Base-by-base conservation (phyloP, 2,113 vertebrate species). In the Gymnogyps californianus region DNA sequence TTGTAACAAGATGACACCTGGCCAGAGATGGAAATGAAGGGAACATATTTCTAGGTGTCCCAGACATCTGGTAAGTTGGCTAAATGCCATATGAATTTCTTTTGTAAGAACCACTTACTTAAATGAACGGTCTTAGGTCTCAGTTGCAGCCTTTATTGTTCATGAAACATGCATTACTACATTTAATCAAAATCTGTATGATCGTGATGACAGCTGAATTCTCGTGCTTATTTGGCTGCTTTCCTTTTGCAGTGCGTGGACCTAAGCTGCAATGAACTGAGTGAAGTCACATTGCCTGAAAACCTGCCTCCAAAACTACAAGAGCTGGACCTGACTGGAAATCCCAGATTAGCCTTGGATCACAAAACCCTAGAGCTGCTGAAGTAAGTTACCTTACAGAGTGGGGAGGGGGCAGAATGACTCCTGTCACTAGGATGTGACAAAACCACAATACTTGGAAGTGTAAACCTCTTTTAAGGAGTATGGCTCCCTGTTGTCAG, bases 281-380 rank as follows among this genome's bases (percentile, higher is more conserved):
- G 97, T 12, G 99, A 99, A 98, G 98, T 99, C 97, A 98, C 98
- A 1, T 96, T 99, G 65, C 99, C 99, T 11, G 99, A 99, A 98
- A 99, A 99, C 96, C 98, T 99, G 96, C 99, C 99, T 86, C 99
- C 99, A 5, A 99, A 99, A 96, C 98, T 99, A 22, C 99, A 99
- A 94, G 99, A 99, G 96, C 98, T 99, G 91, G 99, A 99, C 97
- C 98, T 99, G 93, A 99, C 99, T 28, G 99, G 99, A 96, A 99
- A 99, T 96, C 98, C 99, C 40, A 98, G 99, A 38, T 98, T 99
- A 52, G 98, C 97, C 92, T 98, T 99, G 88, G 99, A 99, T 96
- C 99, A 99, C 98, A 99, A 99, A 97, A 99, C 99, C 59, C 97
- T 99, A 8, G 99, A 99, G 94, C 98, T 99, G 95, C 99, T 99